Conservation (phyloP, 1,140 invertebrate genomes). For the Hermatobates lingyangjiaoensis region DNA sequence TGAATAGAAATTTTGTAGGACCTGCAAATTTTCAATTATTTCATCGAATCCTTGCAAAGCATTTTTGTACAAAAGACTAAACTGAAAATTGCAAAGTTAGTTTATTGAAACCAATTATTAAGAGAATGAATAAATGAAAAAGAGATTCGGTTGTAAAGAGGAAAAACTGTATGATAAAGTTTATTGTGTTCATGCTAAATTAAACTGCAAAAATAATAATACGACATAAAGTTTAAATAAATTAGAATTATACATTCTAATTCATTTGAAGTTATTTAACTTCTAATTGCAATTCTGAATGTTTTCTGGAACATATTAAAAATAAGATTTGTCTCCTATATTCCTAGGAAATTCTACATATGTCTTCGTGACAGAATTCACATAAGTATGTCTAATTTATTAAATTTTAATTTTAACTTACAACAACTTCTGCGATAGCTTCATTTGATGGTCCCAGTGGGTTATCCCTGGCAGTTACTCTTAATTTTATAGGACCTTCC, state of each 20-base stretch:
- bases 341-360: background rate
- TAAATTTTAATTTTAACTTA: slow-evolving; percentile 22
- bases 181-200: no score
- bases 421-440: slow-evolving; percentile 40
- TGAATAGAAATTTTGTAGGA: no score
- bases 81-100: no score
- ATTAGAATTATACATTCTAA: background rate
- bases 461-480: slow-evolving; percentile 19
- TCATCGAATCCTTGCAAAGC: no score
- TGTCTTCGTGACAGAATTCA: background rate
- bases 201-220: no score
- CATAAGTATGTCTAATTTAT: background rate
- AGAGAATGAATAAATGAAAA: no score
- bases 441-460: slow-evolving; percentile 39
- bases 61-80: no score
- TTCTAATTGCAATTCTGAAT: background rate
- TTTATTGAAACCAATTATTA: no score
- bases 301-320: background rate
- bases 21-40: no score
- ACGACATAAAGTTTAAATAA: background rate
- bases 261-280: background rate
- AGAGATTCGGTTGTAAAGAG: no score
- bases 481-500: background rate
- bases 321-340: background rate
- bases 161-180: no score